phyloP scores from a whole-genome alignment of 2,888 invertebrate species.

The Sicus ferrugineus region DNA sequence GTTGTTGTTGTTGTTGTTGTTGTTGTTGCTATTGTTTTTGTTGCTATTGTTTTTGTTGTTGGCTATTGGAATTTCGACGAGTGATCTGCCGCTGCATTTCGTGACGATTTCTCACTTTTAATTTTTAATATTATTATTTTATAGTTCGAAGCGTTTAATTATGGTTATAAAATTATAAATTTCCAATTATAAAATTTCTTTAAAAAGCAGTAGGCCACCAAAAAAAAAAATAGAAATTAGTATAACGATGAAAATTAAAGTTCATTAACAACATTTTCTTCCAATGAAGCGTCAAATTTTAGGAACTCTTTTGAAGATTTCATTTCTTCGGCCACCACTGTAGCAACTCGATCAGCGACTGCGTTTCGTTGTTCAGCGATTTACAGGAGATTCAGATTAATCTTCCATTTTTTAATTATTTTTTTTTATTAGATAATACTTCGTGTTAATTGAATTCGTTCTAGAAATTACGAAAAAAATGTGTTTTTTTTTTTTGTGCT shows the following conservation, averaged over 20 bases:
- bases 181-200: neutral
- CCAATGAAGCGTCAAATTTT: neutral
- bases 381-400: too few relatives aligned
- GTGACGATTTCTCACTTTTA: neutral
- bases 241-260: too few relatives aligned
- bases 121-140: neutral
- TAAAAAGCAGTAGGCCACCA: neutral
- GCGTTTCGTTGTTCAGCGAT: neutral
- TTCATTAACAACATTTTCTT: neutral
- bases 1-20: too few relatives aligned
- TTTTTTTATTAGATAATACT: constrained; percentile 4
- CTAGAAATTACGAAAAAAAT: neutral
- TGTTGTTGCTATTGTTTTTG: neutral
- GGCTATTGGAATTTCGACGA: too few relatives aligned
- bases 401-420: constrained; percentile 1
- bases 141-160: neutral
- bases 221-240: neutral
- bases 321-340: neutral
- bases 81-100: too few relatives aligned
- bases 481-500: neutral
- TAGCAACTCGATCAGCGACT: neutral
- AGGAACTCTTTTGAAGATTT: neutral
- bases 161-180: neutral
- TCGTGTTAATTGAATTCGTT: neutral
- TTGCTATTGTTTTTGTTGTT: too few relatives aligned